phyloP scores from a whole-genome alignment of 1,140 invertebrate species.

The Drosophila prosaltans region DNA sequence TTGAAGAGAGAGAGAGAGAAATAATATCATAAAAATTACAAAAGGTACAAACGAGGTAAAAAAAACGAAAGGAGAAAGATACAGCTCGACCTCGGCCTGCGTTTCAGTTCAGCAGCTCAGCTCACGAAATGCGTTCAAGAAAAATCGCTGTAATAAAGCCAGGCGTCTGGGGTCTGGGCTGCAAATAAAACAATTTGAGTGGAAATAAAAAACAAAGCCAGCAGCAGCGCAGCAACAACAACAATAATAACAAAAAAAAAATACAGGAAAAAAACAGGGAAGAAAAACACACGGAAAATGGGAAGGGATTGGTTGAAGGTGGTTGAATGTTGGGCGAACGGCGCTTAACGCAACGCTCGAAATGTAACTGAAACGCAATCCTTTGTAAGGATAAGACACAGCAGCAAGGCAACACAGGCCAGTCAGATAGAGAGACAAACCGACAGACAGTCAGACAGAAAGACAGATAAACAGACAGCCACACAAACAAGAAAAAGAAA shows the following conservation, averaged over 20 bases:
- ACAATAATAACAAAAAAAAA: conserved; percentile 20
- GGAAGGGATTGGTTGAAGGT: background rate
- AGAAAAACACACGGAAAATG: conserved; percentile 25
- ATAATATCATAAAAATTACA: conserved; percentile 82
- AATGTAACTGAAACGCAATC: conserved; percentile 73
- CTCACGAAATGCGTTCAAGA: conserved; percentile 76
- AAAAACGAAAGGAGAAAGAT: conserved; percentile 7
- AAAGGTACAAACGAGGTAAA: conserved; percentile 63
- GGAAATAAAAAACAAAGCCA: conserved; percentile 74
- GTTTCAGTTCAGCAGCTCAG: conserved; percentile 19
- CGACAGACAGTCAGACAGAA: conserved; percentile 39
- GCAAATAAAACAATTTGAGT: conserved; percentile 81
- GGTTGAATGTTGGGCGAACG: background rate
- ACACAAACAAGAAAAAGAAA: too few species aligned
- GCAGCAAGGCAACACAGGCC: conserved; percentile 34
- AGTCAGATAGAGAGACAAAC: conserved; percentile 15
- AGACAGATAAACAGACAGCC: conserved; percentile 1
- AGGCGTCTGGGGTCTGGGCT: conserved; percentile 54
- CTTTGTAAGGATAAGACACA: conserved; percentile 57
- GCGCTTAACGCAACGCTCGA: conserved; percentile 65
- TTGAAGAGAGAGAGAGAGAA: conserved; percentile 25
- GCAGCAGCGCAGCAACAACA: conserved; percentile 40
- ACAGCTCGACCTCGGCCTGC: conserved; percentile 31
- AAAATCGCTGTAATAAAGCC: conserved; percentile 80
- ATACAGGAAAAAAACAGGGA: conserved; percentile 12